Evolutionary conservation across 2,888 invertebrate species (phyloP).

Genomic region (Drosophila rellima): DNA sequence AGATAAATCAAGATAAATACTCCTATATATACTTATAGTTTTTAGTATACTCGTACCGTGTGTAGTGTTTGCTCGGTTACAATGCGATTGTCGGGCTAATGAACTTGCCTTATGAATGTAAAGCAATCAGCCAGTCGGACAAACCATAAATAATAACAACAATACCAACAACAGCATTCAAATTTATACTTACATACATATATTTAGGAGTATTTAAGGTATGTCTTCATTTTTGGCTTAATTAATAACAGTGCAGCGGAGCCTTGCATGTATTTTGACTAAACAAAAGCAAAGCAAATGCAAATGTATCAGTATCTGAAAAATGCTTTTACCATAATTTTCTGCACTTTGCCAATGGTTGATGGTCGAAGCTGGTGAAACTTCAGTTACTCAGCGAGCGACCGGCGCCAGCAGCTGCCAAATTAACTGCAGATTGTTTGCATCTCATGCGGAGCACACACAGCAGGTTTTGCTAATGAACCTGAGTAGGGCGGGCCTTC

Average conservation of each 20-base stretch:
- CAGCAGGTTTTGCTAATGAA: constrained; percentile 52
- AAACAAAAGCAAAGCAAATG: constrained; percentile 42
- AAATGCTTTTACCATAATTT: constrained; percentile 58
- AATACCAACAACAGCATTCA: constrained; percentile 26
- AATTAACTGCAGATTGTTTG: constrained; percentile 49
- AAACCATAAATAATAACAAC: constrained; percentile 31
- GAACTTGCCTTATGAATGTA: constrained; percentile 58
- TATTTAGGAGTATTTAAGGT: constrained; percentile 44
- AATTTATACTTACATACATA: constrained; percentile 28
- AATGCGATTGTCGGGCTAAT: constrained; percentile 50
- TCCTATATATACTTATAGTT: constrained; percentile 8
- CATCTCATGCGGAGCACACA: constrained; percentile 34
- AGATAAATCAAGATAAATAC: constrained; percentile 50
- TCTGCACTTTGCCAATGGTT: constrained; percentile 32
- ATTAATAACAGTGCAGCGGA: constrained; percentile 49
- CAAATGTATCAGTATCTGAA: constrained; percentile 38
- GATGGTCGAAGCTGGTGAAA: constrained; percentile 40
- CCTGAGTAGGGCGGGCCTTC: constrained; percentile 32
- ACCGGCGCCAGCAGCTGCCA: constrained; percentile 40
- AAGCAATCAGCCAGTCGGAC: constrained; percentile 42
- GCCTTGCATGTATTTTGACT: constrained; percentile 34
- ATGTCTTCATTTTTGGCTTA: constrained; percentile 49
- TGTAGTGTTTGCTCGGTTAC: constrained; percentile 19
- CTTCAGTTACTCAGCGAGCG: constrained; percentile 28
- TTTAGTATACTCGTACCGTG: constrained; percentile 8